These are phyloP conservation scores for Choreutis nemorana DNA, from an alignment of 2,888 invertebrate genomes.

Conservation along the genomic window DNA sequence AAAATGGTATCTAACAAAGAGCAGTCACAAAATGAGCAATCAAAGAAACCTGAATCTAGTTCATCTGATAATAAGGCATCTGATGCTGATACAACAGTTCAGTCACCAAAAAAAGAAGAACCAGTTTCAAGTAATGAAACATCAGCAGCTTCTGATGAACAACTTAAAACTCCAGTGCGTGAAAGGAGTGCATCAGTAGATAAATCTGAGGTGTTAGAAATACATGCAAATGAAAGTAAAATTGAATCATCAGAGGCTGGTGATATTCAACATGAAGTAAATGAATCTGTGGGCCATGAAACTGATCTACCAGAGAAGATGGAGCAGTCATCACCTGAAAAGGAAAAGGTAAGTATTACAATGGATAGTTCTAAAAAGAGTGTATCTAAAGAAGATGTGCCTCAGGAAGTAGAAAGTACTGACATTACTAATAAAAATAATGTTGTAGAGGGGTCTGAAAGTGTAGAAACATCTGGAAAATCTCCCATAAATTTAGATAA, in stretches of 20 bases:
- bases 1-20: constrained; percentile 14
- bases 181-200: constrained; percentile 32
- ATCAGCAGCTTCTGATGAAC: constrained; percentile 12
- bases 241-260: constrained; percentile 2
- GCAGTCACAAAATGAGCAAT: constrained; percentile 13
- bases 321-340: constrained; percentile 18
- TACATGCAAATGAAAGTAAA: constrained; percentile 2
- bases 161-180: constrained; percentile 13
- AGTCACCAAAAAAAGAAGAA: constrained; percentile 15
- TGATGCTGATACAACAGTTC: constrained; percentile 34
- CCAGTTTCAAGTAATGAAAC: constrained; percentile 7
- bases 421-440: constrained; percentile 42
- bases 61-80: constrained; percentile 17
- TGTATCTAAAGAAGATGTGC: constrained; percentile 26
- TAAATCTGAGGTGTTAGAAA: constrained; percentile 32
- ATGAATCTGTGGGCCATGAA: constrained; percentile 22
- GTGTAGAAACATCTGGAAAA: constrained; percentile 16
- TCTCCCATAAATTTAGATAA: constrained; percentile 19
- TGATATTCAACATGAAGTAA: constrained; percentile 8
- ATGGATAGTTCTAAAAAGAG: constrained; percentile 29
- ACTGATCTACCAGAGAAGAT: constrained; percentile 17
- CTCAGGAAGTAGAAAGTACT: constrained; percentile 26
- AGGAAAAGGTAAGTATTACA: constrained; percentile 48
- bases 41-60: neutral
- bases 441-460: constrained; percentile 43